A percentile compares a stretch with the other conserved stretches of the same genome.
Evolutionary conservation across 2,888 invertebrate genomes (phyloP).

Genomic region (Cheiracanthium punctorium): DNA sequence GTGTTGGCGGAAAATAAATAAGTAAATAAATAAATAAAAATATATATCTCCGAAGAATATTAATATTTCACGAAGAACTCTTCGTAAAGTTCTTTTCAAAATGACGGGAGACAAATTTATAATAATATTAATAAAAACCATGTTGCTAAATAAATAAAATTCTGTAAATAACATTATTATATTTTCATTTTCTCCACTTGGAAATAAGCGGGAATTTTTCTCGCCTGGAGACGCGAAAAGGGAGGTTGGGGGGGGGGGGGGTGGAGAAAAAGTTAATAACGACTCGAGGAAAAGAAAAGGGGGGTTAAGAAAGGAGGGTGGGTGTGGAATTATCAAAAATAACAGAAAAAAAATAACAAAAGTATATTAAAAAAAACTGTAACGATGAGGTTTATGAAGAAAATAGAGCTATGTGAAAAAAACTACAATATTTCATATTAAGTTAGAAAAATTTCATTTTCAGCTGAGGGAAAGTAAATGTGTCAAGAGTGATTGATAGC

Average conservation of each 20-base stretch:
- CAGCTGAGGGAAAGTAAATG: too few species aligned
- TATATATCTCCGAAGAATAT: too few species aligned
- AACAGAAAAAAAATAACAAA: not conserved
- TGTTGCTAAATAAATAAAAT: constrained; percentile 8
- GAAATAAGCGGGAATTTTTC: constrained; percentile 31
- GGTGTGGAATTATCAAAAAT: constrained; percentile 4
- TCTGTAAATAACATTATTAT: not conserved
- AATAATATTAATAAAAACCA: constrained; percentile 50
- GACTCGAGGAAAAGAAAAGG: constrained; percentile 27
- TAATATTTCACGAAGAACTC: too few species aligned
- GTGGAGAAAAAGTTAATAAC: constrained; percentile 38
- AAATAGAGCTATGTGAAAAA: not conserved
- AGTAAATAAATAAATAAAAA: too few species aligned
- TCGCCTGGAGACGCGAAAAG: constrained; percentile 12
- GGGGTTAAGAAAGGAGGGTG: too few species aligned
- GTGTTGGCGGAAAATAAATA: too few species aligned
- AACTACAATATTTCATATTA: not conserved
- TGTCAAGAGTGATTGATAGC: constrained; percentile 67
- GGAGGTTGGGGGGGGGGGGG: too few species aligned
- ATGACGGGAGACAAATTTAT: constrained; percentile 41
- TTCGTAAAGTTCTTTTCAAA: too few species aligned
- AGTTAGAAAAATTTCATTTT: constrained; percentile 8
- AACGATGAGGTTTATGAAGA: not conserved
- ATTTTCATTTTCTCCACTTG: not conserved
- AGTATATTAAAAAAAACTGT: constrained; percentile 42